phyloP scores from a whole-genome alignment of 2,888 invertebrate species.

The Serripes groenlandicus region DNA sequence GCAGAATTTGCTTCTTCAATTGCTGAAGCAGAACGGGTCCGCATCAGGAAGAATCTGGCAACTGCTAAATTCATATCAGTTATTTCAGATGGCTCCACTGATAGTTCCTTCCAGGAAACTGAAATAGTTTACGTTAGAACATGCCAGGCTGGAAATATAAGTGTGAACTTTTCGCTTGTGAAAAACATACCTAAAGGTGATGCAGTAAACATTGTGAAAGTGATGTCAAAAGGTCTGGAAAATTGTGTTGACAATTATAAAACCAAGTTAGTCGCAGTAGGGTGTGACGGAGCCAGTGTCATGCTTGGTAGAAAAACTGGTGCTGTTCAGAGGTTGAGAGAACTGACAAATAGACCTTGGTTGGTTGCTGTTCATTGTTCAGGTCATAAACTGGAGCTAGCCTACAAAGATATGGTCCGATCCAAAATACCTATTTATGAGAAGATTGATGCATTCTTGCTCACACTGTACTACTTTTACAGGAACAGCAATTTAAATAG shows the following conservation, averaged over 20 bases:
- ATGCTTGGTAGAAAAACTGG: conserved; percentile 38
- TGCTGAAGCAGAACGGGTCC: neutral
- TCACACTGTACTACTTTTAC: conserved; percentile 19
- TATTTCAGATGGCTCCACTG: conserved; percentile 44
- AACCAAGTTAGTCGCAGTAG: conserved; percentile 32
- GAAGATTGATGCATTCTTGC: conserved; percentile 22
- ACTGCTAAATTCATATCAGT: conserved; percentile 24
- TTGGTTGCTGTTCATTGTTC: conserved; percentile 35
- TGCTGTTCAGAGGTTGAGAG: conserved; percentile 28
- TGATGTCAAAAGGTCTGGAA: conserved; percentile 25
- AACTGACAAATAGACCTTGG: conserved; percentile 3
- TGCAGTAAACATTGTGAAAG: conserved; percentile 22
- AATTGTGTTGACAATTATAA: neutral
- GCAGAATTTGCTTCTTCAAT: neutral
- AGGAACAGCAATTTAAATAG: conserved; percentile 4
- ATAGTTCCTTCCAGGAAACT: conserved; percentile 39
- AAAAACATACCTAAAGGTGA: conserved; percentile 40
- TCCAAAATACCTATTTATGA: conserved; percentile 18
- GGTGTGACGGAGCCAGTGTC: conserved; percentile 42
- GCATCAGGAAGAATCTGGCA: neutral
- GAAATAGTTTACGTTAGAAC: conserved; percentile 48
- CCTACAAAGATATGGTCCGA: conserved; percentile 31
- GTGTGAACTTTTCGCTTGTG: conserved; percentile 25
- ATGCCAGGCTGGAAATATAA: neutral
- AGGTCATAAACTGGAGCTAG: conserved; percentile 33